phyloP scores from a whole-genome alignment of 2,797 vertebrate genomes.

The Pangasius macronema region DNA sequence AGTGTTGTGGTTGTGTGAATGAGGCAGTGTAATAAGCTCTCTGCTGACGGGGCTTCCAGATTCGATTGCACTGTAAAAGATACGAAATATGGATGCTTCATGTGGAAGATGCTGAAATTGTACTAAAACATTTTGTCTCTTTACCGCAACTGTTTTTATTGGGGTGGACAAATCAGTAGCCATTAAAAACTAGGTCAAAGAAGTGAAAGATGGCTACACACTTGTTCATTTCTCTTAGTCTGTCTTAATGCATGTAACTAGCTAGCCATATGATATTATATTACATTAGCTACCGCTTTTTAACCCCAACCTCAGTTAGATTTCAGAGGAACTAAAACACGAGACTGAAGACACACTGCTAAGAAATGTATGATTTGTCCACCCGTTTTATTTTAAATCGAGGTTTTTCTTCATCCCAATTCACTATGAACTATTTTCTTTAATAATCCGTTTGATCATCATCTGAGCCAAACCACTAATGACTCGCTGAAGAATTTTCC shows the following conservation, averaged over 20 bases:
- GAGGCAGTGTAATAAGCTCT: conserved; percentile 46
- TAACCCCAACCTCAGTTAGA: too few species aligned
- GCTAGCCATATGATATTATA: too few species aligned
- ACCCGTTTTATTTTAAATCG: background rate
- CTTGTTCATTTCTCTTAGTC: background rate
- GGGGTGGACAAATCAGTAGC: background rate
- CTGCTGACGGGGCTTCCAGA: background rate
- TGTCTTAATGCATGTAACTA: background rate
- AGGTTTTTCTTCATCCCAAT: background rate
- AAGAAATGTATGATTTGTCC: background rate
- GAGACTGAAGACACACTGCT: background rate
- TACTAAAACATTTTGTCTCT: background rate
- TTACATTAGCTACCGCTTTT: background rate
- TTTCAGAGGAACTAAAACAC: background rate
- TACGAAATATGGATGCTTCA: background rate
- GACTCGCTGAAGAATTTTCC: background rate
- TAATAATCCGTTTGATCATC: background rate
- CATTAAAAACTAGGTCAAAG: too few species aligned
- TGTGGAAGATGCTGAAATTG: background rate
- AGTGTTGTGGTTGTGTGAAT: conserved; percentile 50
- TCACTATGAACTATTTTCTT: background rate
- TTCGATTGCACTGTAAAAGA: background rate
- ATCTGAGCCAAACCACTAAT: background rate
- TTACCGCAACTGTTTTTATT: too few species aligned
- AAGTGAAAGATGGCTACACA: background rate